Percentiles rank a stretch among this genome's conserved stretches.
Evolutionary conservation across 2,888 invertebrate species (phyloP).

Genomic region (Trachelus tabidus): DNA sequence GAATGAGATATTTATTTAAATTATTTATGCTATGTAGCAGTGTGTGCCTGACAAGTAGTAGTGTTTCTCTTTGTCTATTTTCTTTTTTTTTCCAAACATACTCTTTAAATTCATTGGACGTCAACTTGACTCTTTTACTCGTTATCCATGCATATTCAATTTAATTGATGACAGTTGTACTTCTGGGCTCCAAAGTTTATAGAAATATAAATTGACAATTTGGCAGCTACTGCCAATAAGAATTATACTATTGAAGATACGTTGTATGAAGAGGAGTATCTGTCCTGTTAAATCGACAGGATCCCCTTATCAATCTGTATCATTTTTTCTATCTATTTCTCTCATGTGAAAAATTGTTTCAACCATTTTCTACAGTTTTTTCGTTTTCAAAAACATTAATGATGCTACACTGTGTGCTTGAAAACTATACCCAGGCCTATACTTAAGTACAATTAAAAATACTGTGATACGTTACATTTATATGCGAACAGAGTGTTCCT

Average conservation of each 20-base stretch:
- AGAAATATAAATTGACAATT: conserved; percentile 50
- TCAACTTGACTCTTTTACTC: neutral
- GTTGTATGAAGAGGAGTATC: neutral
- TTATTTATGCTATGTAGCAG: conserved; percentile 24
- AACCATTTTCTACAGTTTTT: neutral
- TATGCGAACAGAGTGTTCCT: neutral
- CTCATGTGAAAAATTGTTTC: neutral
- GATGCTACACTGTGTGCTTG: neutral
- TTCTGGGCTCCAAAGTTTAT: conserved; percentile 51
- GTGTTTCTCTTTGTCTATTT: conserved; percentile 5
- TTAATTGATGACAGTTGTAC: neutral
- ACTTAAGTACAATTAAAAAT: conserved; percentile 1
- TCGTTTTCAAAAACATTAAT: neutral
- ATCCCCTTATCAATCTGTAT: neutral
- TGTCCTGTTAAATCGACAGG: neutral
- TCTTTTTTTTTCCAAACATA: neutral
- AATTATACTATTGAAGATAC: neutral
- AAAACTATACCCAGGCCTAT: neutral
- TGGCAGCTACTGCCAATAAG: conserved; percentile 34
- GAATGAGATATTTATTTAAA: conserved; percentile 22
- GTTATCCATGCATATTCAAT: neutral
- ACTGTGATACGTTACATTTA: conserved; percentile 10
- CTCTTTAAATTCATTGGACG: neutral
- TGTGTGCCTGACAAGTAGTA: conserved; percentile 19
- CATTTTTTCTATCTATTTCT: neutral